Evolutionary conservation across 1,140 invertebrate species (phyloP), one percentile per base, ranked within the genome.

Genomic region (Eciton burchellii): DNA sequence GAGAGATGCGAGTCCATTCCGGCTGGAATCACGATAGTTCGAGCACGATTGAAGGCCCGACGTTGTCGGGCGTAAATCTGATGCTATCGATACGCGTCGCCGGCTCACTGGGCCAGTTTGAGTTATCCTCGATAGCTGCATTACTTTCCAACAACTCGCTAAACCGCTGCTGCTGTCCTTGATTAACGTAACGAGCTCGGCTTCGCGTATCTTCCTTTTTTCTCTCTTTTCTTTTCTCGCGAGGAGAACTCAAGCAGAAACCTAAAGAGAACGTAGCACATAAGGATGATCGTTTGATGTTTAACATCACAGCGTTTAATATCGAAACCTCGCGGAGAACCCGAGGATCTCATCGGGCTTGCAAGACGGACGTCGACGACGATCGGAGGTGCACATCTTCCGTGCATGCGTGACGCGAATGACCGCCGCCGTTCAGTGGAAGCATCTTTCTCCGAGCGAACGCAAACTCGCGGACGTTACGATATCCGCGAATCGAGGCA

Each of bases 341-440:
- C 35, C 35, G 35, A 35, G 35, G 35, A 35, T 35, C 35, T 57
- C 24, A 21, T 68, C 49, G 49, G 35, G 6, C 29, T 14, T 56
- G 16, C 3, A 41, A 70, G 29, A 56, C 52, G 56, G 12, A 79
- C 16, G 19, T 12, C 35, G n/a, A n/a, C 63, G 63, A 79, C n/a
- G 52, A 16, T 57, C 14, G 35, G n/a, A 77, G 26, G 24, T 12
- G 35, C 43, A 68, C 52, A 9, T 29, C 56, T 76, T 56, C 14
- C 45, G 52, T 45, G 54, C 19, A n/a, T n/a, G n/a, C n/a, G n/a
- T 57, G 65, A 71, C 41, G 45, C 56, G 49, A 77, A 86, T 57
- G 71, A 57, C 72, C 82, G 79, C 72, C 82, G 79, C 85, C 85
- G 85, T 87, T 84, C 85, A 87, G 19, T 56, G 60, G 47, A 56